Evolutionary conservation across 2,888 invertebrate genomes (phyloP).

Genomic region (Drosophila emarginata): DNA sequence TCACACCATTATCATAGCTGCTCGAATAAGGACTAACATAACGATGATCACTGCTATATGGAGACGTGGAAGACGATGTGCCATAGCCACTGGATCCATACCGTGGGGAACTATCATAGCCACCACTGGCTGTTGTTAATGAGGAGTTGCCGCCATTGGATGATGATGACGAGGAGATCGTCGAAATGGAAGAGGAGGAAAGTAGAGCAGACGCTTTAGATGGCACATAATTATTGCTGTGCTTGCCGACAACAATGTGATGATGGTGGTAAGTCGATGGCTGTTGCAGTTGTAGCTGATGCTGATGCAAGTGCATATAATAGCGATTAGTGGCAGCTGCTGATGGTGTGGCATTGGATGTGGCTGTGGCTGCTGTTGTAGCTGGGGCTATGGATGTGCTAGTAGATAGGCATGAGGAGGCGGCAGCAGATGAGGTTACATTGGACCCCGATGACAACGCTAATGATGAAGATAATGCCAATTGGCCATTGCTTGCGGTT

Average conservation of each 20-base stretch:
- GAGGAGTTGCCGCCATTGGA: constrained; percentile 20
- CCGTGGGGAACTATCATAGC: constrained; percentile 70
- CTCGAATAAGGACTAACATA: constrained; percentile 82
- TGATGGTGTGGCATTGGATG: constrained; percentile 40
- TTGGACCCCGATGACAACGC: neutral
- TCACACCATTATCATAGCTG: constrained; percentile 82
- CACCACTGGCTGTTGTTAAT: constrained; percentile 45
- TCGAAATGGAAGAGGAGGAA: constrained; percentile 51
- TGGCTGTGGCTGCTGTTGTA: constrained; percentile 32
- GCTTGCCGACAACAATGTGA: constrained; percentile 59
- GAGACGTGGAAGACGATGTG: constrained; percentile 68
- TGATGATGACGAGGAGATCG: constrained; percentile 39
- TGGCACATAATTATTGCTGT: constrained; percentile 55
- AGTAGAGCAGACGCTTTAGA: constrained; percentile 57
- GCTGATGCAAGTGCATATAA: constrained; percentile 38
- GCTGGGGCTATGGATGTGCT: constrained; percentile 24
- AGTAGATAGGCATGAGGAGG: constrained; percentile 50
- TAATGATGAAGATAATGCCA: too few species aligned
- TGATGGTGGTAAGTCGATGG: constrained; percentile 51
- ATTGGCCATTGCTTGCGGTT: constrained; percentile 38
- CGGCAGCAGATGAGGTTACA: constrained; percentile 35
- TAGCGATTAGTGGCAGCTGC: constrained; percentile 38
- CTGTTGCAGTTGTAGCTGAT: constrained; percentile 9
- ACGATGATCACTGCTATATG: constrained; percentile 73
- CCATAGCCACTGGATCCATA: constrained; percentile 68